Conservation (phyloP, 2,797 vertebrate species). For the Bryconaethiops microstoma region DNA sequence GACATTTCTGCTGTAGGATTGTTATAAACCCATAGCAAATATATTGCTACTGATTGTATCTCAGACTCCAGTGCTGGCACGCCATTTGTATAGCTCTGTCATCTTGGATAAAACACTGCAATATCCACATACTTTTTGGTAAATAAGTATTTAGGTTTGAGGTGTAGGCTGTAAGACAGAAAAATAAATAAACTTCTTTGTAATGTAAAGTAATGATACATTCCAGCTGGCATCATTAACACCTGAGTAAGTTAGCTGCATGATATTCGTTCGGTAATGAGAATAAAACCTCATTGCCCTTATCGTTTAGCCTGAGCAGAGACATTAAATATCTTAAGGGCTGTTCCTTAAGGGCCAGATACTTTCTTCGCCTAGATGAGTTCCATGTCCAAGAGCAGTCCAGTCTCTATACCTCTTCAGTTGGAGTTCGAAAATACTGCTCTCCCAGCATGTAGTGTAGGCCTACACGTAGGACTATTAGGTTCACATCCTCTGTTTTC, state of each 20-base stretch:
- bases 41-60: conserved; percentile 1
- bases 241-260: conserved; percentile 13
- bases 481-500: background rate
- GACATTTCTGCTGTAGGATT: background rate
- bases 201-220: background rate
- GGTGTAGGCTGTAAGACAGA: background rate
- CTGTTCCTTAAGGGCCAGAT: background rate
- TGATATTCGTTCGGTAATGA: background rate
- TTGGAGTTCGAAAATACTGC: conserved; percentile 16
- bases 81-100: background rate
- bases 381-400: background rate
- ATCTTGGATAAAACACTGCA: background rate
- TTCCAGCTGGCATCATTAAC: background rate
- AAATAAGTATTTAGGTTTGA: background rate
- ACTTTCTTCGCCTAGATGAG: background rate
- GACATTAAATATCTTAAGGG: background rate
- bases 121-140: background rate
- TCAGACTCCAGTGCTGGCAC: background rate
- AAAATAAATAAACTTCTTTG: background rate
- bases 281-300: background rate
- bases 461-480: conserved; percentile 39
- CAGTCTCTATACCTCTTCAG: no score
- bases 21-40: background rate
- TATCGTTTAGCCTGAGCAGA: background rate
- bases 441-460: conserved; percentile 57